phyloP scores from a whole-genome alignment of 2,113 vertebrate species.

The Cephalopterus ornatus region DNA sequence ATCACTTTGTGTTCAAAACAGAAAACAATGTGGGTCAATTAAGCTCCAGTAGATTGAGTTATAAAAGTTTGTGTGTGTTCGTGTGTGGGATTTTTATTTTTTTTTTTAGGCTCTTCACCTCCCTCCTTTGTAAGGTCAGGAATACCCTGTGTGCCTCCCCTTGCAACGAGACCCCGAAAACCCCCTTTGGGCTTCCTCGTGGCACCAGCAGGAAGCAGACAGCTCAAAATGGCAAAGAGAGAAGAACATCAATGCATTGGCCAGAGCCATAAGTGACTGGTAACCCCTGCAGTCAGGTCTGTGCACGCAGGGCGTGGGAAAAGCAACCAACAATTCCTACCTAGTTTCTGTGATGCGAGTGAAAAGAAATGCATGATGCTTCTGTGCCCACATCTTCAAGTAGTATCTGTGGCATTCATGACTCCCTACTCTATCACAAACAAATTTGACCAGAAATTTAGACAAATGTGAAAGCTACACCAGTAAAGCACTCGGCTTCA shows the following conservation, averaged over 20 bases:
- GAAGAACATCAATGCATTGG: background rate
- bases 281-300: background rate
- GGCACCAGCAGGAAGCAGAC: constrained; percentile 32
- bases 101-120: background rate
- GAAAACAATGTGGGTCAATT: constrained; percentile 35
- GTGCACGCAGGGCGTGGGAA: background rate
- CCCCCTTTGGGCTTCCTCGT: background rate
- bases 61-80: background rate
- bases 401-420: background rate
- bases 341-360: background rate
- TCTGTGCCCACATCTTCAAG: background rate
- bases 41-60: background rate
- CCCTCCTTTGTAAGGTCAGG: background rate
- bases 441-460: background rate
- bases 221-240: background rate
- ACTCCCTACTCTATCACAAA: background rate
- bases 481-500: background rate
- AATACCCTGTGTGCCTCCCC: background rate
- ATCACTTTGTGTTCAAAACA: constrained; percentile 59
- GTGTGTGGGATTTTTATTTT: background rate
- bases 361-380: background rate
- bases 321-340: background rate
- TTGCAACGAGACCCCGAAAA: background rate
- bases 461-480: background rate
- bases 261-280: background rate